These are phyloP conservation scores for Diaprepes abbreviatus DNA, from an alignment of 2,888 invertebrate genomes.

Conservation along the genomic window DNA sequence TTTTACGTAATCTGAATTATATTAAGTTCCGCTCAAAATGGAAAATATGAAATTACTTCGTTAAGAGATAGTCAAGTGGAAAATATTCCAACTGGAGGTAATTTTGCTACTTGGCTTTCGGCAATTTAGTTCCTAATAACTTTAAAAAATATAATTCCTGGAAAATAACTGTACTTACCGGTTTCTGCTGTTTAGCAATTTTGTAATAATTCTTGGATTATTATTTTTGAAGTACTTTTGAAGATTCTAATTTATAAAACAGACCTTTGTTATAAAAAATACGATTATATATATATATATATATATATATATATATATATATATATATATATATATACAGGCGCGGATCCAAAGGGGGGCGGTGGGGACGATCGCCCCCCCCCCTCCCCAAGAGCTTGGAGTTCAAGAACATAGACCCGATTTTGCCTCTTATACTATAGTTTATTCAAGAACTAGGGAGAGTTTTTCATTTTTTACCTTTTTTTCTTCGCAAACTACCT, in stretches of 20 bases:
- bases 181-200: slow-evolving; percentile 3
- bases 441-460: too few relatives aligned
- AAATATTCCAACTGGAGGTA: neutral
- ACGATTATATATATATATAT: too few relatives aligned
- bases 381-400: too few relatives aligned
- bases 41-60: slow-evolving; percentile 3
- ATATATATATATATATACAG: too few relatives aligned
- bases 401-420: too few relatives aligned
- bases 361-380: too few relatives aligned
- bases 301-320: too few relatives aligned
- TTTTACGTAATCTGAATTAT: neutral
- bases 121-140: neutral
- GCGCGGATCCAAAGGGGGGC: too few relatives aligned
- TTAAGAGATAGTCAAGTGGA: neutral
- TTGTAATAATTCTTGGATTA: neutral
- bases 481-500: too few relatives aligned
- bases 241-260: neutral
- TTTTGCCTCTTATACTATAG: too few relatives aligned
- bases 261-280: too few relatives aligned
- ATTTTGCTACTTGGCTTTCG: neutral
- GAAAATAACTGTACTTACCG: slow-evolving; percentile 18
- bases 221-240: neutral
- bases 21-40: neutral
- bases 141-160: slow-evolving; percentile 14
- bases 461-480: too few relatives aligned